Evolutionary conservation across 2,797 vertebrate species (phyloP), one percentile per base, ranked within the genome.

Genomic region (Enteromius fasciolatus): DNA sequence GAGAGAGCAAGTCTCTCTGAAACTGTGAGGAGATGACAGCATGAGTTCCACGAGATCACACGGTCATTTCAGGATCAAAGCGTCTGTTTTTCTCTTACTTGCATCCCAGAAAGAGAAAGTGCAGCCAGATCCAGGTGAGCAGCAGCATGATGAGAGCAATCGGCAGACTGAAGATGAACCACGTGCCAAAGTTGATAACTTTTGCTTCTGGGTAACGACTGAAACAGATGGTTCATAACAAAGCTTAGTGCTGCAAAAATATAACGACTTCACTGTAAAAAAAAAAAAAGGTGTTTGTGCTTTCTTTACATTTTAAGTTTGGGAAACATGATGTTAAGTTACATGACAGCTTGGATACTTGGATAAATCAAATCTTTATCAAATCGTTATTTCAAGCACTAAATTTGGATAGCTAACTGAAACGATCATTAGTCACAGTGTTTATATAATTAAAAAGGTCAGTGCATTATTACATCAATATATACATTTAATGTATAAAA

Each of bases 161-260:
- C 70, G 98, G 98, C 79, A 99, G 95, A 86, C 97, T 98, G 94
- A 99, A 99, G 90, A 99, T 96, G 90, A 99, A 98, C 98, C 98
- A 99, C 0, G 97, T 99, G 69, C 98, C 98, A 7, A 99, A 99
- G 93, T 99, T 98, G 82, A 99, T 97, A 85, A 97, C 96, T 72
- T 99, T 96, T 0, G 97, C 97, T 0, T 95, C 95, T 0, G 98
- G 98, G 59, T 99, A 99, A 61, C 98, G 97, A 75, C 98, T 99
- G 90, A 15, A 83, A 84, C 81, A 80, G 3, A 84, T 10, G 31
- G 59, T 64, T 54, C 14, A 41, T 39, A 48, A 33, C 17, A 64
- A 61, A 72, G 3, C 1, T 64, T 25, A 67, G 15, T 28, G 6
- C 15, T 76, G 54, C 33, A 18, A 28, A 18, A 5, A 39, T 54